These are phyloP conservation scores for Gouania willdenowi DNA, from an alignment of 2,797 vertebrate genomes.

Conservation along the genomic window DNA sequence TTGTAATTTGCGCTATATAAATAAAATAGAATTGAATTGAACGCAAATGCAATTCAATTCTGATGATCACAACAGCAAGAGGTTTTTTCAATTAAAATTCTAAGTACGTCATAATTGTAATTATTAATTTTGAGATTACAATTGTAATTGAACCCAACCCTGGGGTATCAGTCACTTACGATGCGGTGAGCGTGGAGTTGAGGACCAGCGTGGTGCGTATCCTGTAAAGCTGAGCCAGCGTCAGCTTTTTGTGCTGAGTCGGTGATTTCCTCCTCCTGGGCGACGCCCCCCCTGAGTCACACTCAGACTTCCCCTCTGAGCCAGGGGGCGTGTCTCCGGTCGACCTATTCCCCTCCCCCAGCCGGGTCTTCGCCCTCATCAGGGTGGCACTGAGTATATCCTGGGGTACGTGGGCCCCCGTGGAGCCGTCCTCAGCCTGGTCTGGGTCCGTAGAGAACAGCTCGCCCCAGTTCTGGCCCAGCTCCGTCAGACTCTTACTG, in stretches of 20 bases:
- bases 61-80: too few relatives aligned
- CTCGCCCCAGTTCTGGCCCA: slow-evolving; percentile 44
- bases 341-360: slow-evolving; percentile 14
- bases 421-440: slow-evolving; percentile 26
- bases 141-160: too few relatives aligned
- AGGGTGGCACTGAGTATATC: slow-evolving; percentile 44
- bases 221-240: slow-evolving; percentile 83
- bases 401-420: slow-evolving; percentile 35
- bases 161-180: slow-evolving; percentile 75
- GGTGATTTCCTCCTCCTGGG: slow-evolving; percentile 53
- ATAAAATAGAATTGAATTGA: too few relatives aligned
- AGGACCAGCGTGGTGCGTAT: slow-evolving; percentile 92
- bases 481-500: slow-evolving; percentile 83
- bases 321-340: slow-evolving; percentile 37
- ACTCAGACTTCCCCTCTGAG: slow-evolving; percentile 8
- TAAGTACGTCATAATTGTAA: too few relatives aligned
- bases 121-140: too few relatives aligned
- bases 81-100: too few relatives aligned
- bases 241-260: slow-evolving; percentile 76
- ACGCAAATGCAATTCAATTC: too few relatives aligned
- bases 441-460: slow-evolving; percentile 11
- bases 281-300: slow-evolving; percentile 9
- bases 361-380: slow-evolving; percentile 38
- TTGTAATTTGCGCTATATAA: too few relatives aligned
- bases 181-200: slow-evolving; percentile 94